Evolutionary conservation across 2,888 invertebrate species (phyloP).

Genomic region (Hipparchia sbordonii): DNA sequence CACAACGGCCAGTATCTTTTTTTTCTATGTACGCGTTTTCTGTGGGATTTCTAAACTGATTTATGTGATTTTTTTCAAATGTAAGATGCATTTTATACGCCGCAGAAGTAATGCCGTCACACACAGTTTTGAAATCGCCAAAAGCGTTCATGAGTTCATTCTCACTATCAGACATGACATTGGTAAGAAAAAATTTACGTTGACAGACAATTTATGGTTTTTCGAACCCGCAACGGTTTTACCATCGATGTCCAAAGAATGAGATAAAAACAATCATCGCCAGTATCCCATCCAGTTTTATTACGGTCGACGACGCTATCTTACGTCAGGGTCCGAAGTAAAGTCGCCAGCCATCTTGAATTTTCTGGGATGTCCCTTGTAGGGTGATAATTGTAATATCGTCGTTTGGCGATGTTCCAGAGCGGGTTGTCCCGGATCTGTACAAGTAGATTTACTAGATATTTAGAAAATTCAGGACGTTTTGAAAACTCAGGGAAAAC

Average conservation of each 20-base stretch:
- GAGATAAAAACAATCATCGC: constrained; percentile 63
- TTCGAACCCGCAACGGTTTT: constrained; percentile 19
- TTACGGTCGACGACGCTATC: constrained; percentile 52
- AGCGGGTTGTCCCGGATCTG: background rate
- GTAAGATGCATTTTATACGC: too few relatives aligned
- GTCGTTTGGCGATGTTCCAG: background rate
- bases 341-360: constrained; percentile 8
- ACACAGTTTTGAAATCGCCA: too few relatives aligned
- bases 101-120: too few relatives aligned
- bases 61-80: too few relatives aligned
- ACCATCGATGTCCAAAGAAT: constrained; percentile 34
- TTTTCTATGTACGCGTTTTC: too few relatives aligned
- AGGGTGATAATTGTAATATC: constrained; percentile 4
- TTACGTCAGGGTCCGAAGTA: constrained; percentile 43
- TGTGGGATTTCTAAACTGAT: too few relatives aligned
- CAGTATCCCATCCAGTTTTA: constrained; percentile 58
- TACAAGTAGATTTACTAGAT: too few relatives aligned
- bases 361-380: background rate
- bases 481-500: too few relatives aligned
- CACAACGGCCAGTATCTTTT: too few relatives aligned
- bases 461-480: too few relatives aligned
- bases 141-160: background rate
- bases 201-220: constrained; percentile 16
- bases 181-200: background rate
- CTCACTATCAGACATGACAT: background rate